Evolutionary conservation across 2,888 invertebrate species (phyloP), one percentile per base, ranked within the genome.

Genomic region (Galeopsomyia nigrocyanea): DNA sequence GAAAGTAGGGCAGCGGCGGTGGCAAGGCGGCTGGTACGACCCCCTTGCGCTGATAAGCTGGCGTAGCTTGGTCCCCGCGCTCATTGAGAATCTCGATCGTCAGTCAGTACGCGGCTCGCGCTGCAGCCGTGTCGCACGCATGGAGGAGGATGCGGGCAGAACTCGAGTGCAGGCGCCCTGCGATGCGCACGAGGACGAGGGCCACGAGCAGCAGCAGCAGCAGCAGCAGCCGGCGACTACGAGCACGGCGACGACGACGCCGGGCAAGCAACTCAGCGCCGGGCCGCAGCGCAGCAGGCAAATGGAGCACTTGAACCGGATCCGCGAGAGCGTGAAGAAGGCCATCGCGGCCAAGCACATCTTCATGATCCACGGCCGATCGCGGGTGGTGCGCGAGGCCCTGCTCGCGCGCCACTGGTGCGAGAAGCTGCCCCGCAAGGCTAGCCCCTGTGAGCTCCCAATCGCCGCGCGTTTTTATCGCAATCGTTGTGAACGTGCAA

Each of bases 311-410:
- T 85, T 85, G 62, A 70, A 80, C 7, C 76, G 79, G 3, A 81
- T 85, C 56, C 83, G 82, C 68, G 80, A 83, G 62, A 78, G 81
- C 50, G 86, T 86, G 0, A 80, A 81, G n/a, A 81, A 82, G 39
- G 84, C 86, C 16, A 82, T 86, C 56, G 77, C 80, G 7, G 75
- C 76, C 3, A 81, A 80, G 68, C 84, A 78, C 46, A 86, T 83
- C 19, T 86, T 86, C 51, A 85, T 85, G 86, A 82, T 86, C 58
- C 84, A 85, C 65, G 86, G 86, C 22, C 81, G 82, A 71, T 79
- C 86, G 16, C 77, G 82, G 31, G 80, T 86, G 19, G 77, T 86
- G 47, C 80, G 86, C 3, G 86, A 86, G 57, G 81, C 81, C 46
- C 77, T 86, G 80, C 65, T 86, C 46, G 80, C 79, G 17, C 79